Base-by-base conservation (phyloP, 2,888 invertebrate genomes). In the Opisthograptis luteolata region DNA sequence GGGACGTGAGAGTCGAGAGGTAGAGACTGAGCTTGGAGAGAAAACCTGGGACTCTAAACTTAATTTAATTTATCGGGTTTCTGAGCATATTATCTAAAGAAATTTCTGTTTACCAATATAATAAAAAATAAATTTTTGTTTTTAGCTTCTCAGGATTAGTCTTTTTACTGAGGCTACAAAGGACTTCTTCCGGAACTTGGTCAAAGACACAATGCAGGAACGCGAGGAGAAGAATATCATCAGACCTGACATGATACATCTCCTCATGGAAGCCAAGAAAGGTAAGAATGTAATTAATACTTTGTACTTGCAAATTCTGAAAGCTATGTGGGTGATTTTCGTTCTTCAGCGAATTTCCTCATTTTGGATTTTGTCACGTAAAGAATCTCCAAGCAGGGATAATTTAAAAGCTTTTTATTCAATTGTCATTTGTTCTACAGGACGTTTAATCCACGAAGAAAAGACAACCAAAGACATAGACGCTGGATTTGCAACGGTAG, bases 261-360 rank as follows among this genome's bases (percentile, higher is more conserved):
- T 93, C 8, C 73, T 93, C 1, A 82, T 93, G 81, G 90, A 92
- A 65, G 88, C 92, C 6, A 87, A 84, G 47, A 88, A 87, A 68
- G 90, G 86, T 73, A 39, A 24, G 24, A n/a, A 24, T 2, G n/a
- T n/a, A n/a, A 22, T 0, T 22, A n/a, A n/a, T n/a, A n/a, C n/a
- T n/a, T n/a, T n/a, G 17, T 17, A 5, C 17, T 17, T 17, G 2
- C 2, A 17, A 2, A 5, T 17, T 17, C 3, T 2, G 17, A 17
- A 2, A 17, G 2, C 5, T 5, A 17, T 3, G 17, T 3, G 3
- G 17, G 17, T 3, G 17, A 3, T 17, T 17, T 28, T 2, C 10
- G 1, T 35, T 8, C 13, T 5, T 44, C n/a, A n/a, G n/a, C n/a
- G n/a, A n/a, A n/a, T n/a, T n/a, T n/a, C n/a, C n/a, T n/a, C n/a